Evolutionary conservation across 1,140 invertebrate genomes (phyloP).

Genomic region (Schlechtendalia chinensis): DNA sequence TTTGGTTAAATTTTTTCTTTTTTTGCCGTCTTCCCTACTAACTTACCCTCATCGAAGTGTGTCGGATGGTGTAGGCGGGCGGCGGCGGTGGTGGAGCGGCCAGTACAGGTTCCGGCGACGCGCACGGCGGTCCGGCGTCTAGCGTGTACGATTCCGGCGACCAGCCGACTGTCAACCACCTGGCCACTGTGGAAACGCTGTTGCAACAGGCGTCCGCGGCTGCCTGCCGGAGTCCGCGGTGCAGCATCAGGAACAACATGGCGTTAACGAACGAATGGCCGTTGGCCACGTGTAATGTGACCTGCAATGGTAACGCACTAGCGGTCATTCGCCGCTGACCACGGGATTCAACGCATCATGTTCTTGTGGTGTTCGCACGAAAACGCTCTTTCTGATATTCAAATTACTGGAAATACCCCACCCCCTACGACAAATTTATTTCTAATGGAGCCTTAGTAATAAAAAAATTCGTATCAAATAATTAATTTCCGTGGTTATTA

Average conservation of each 20-base stretch:
- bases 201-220: slow-evolving; percentile 71
- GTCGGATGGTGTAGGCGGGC: slow-evolving; percentile 35
- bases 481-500: too few relatives aligned
- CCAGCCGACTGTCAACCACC: slow-evolving; percentile 58
- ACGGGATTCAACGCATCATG: too few relatives aligned
- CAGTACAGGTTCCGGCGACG: slow-evolving; percentile 17
- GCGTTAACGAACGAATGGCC: slow-evolving; percentile 84
- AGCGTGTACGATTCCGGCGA: slow-evolving; percentile 48
- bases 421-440: too few relatives aligned
- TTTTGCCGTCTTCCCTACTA: too few relatives aligned
- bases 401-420: too few relatives aligned
- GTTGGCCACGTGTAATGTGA: slow-evolving; percentile 83
- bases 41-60: slow-evolving; percentile 41
- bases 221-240: slow-evolving; percentile 70
- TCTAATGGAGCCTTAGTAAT: too few relatives aligned
- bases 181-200: slow-evolving; percentile 66
- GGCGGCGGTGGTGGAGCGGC: slow-evolving; percentile 38
- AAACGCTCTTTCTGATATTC: too few relatives aligned
- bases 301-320: too few relatives aligned
- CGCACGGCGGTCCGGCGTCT: slow-evolving; percentile 52
- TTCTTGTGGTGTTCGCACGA: too few relatives aligned
- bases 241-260: slow-evolving; percentile 74
- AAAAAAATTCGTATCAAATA: too few relatives aligned
- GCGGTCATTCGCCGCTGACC: too few relatives aligned
- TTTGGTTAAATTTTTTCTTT: too few relatives aligned